A percentile compares a stretch with the other conserved stretches of the same genome.
Evolutionary conservation across 2,113 vertebrate genomes (phyloP).

Genomic region (Melanostigma gelatinosum): DNA sequence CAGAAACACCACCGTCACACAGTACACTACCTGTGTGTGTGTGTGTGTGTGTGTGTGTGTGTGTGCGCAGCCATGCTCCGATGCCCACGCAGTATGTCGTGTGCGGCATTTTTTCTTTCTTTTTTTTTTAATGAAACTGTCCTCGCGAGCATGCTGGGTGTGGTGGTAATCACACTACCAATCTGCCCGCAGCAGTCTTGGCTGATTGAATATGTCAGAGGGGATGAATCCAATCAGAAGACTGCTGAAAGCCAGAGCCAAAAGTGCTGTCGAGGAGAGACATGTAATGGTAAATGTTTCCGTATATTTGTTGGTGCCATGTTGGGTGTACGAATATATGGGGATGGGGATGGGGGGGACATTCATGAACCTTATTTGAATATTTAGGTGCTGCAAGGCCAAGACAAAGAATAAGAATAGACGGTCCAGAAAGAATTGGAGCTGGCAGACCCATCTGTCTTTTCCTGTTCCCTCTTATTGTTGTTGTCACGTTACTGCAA

Average conservation of each 20-base stretch:
- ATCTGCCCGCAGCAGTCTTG: conserved; percentile 68
- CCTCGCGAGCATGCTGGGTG: conserved; percentile 57
- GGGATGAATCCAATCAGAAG: conserved; percentile 74
- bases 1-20: conserved; percentile 17
- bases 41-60: background rate
- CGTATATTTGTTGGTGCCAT: conserved; percentile 58
- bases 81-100: background rate
- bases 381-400: conserved; percentile 78
- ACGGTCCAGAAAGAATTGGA: conserved; percentile 85
- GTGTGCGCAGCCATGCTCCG: background rate
- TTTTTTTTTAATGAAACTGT: conserved; percentile 28
- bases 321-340: conserved; percentile 39
- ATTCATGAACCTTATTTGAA: conserved; percentile 79
- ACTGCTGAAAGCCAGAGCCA: conserved; percentile 59
- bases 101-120: conserved; percentile 29
- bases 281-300: conserved; percentile 53
- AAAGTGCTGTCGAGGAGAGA: conserved; percentile 49
- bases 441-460: conserved; percentile 90
- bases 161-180: conserved; percentile 74
- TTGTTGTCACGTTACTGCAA: conserved; percentile 75
- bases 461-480: conserved; percentile 72
- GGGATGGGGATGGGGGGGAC: background rate
- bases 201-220: conserved; percentile 76
- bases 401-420: conserved; percentile 89
- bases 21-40: conserved; percentile 20